phyloP scores from a whole-genome alignment of 1,140 invertebrate genomes.

The Nasonia giraulti region DNA sequence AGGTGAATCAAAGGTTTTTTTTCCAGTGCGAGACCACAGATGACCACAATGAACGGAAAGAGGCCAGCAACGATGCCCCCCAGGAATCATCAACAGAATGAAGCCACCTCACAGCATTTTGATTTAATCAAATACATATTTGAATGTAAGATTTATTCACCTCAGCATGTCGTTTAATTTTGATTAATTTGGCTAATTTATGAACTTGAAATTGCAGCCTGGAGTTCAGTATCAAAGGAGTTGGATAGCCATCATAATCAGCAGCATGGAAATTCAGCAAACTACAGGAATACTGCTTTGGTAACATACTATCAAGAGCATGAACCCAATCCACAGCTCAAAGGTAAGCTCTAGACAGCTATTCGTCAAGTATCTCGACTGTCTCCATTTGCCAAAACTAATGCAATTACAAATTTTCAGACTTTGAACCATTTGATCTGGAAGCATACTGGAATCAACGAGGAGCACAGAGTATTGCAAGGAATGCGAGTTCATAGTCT shows the following conservation, averaged over 20 bases:
- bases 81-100: slow-evolving; percentile 66
- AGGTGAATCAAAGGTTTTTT: not conserved
- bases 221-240: slow-evolving; percentile 72
- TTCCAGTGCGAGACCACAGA: slow-evolving; percentile 65
- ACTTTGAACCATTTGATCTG: slow-evolving; percentile 79
- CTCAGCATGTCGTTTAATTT: not conserved
- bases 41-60: slow-evolving; percentile 73
- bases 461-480: slow-evolving; percentile 73
- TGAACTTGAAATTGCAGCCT: slow-evolving; percentile 64
- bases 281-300: slow-evolving; percentile 67
- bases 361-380: not conserved
- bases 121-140: slow-evolving; percentile 76
- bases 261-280: slow-evolving; percentile 62
- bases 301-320: slow-evolving; percentile 73
- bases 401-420: slow-evolving; percentile 60
- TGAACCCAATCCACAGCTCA: slow-evolving; percentile 72
- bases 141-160: slow-evolving; percentile 68
- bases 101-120: slow-evolving; percentile 73
- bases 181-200: not conserved
- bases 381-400: not conserved
- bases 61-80: slow-evolving; percentile 66
- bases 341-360: slow-evolving; percentile 62
- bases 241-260: slow-evolving; percentile 69
- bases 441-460: slow-evolving; percentile 78
- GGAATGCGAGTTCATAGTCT: slow-evolving; percentile 73